Percentiles rank a stretch among this genome's conserved stretches.
These are phyloP conservation scores for Neodon shergylaensis DNA, from an alignment of 2,113 vertebrate species.

Conservation along the genomic window DNA sequence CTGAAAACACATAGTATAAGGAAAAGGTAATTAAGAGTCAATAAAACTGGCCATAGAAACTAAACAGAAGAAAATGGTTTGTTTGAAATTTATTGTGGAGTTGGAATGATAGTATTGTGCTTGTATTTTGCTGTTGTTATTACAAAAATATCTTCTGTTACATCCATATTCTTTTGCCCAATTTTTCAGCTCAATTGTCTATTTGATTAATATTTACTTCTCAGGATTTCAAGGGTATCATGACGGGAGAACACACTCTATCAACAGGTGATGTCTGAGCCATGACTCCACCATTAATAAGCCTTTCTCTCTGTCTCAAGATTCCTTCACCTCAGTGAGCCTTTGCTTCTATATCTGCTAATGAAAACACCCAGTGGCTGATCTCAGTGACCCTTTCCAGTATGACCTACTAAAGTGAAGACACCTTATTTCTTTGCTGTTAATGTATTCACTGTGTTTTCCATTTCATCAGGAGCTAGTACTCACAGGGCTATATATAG, in stretches of 20 bases:
- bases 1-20: neutral
- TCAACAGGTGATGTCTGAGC: neutral
- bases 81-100: neutral
- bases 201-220: neutral
- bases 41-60: neutral
- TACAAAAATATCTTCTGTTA: neutral
- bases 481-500: neutral
- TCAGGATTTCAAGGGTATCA: neutral
- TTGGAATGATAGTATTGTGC: conserved; percentile 27
- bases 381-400: neutral
- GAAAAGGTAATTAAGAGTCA: neutral
- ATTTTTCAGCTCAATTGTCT: neutral
- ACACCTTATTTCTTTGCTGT: neutral
- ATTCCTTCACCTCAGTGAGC: neutral
- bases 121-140: neutral
- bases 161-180: neutral
- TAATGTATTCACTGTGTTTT: neutral
- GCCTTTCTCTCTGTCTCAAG: neutral
- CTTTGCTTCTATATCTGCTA: neutral
- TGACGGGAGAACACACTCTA: neutral
- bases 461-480: neutral
- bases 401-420: neutral
- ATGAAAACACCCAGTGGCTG: neutral
- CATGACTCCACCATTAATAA: neutral
- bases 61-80: neutral